Evolutionary conservation across 2,888 invertebrate species (phyloP), one percentile per base, ranked within the genome.

Genomic region (Ferrisia virgata): DNA sequence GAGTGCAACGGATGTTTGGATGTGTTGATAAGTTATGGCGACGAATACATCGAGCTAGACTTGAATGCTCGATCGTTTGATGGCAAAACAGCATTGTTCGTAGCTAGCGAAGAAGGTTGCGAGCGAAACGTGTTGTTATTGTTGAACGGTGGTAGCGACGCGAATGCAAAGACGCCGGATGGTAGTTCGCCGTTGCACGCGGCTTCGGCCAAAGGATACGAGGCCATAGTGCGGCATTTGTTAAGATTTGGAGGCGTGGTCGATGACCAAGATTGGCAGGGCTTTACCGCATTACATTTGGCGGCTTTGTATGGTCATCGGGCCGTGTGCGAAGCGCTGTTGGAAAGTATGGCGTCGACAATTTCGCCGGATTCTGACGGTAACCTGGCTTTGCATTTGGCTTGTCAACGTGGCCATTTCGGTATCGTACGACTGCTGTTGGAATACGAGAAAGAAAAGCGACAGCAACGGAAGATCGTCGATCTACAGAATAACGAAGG

Each of bases 1-100:
- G 72, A 83, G 6, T 2, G 13, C 8, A 33, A 15, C 18, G 47
- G 76, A 18, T 83, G 83, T 15, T 69, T 83, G 25, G 47, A 83
- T 18, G 1, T 83, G 5, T 11, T 83, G 31, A 1, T 83, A 11
- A 2, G 33, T 1, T 47, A 76, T 18, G 11, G 69, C 25, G 58
- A 81, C 11, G 6, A n/a, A 36, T 36, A n/a, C 25, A 11, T 83
- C 2, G 13, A 22, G 22, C 8, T 83, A 8, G 76, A 83, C 72
- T 15, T 43, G 15, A 76, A 83, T 43, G 76, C 18, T 11, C 25
- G 13, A 43, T 72, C 72, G 2, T 76, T 31, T n/a, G 40, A 72
- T 15, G 83, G 83, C 6, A 72, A 83, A 83, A 83, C 83, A 1
- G 76, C 83, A 18, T 33, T 83, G 11, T 72, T 31, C 13, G n/a